phyloP scores from a whole-genome alignment of 2,797 vertebrate species.

The Adrianichthys oophorus region DNA sequence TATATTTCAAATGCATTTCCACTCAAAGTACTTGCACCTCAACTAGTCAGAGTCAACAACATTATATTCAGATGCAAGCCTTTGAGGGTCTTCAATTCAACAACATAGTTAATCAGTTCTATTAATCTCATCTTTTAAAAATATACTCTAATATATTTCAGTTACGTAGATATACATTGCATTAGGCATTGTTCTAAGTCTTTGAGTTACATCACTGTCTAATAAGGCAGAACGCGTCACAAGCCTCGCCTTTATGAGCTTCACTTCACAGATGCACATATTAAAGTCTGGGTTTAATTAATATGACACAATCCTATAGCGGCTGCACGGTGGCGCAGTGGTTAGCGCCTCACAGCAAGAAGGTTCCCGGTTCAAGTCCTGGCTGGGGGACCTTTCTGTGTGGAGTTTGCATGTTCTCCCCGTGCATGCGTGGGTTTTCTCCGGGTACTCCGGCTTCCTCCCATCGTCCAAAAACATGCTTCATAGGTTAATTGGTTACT shows the following conservation, averaged over 20 bases:
- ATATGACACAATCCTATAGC: constrained; percentile 80
- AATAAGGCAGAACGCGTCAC: constrained; percentile 53
- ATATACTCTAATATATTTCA: constrained; percentile 65
- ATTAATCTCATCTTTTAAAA: constrained; percentile 46
- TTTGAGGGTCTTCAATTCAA: constrained; percentile 62
- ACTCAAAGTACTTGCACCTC: constrained; percentile 55
- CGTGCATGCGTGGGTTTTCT: no score
- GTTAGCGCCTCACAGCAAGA: no score
- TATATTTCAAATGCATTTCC: constrained; percentile 60
- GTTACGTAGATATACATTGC: constrained; percentile 64
- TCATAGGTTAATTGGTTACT: no score
- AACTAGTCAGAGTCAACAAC: constrained; percentile 71
- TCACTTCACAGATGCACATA: constrained; percentile 63
- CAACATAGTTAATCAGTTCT: constrained; percentile 61
- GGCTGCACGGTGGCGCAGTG: no score
- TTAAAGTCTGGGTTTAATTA: constrained; percentile 65
- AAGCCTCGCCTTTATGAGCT: constrained; percentile 48
- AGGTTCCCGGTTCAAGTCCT: no score
- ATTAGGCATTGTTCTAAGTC: constrained; percentile 61
- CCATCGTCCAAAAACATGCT: no score
- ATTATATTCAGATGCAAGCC: constrained; percentile 67
- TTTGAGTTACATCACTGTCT: constrained; percentile 23
- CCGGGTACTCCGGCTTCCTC: no score
- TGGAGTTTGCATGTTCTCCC: no score
- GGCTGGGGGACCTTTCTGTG: no score